Evolutionary conservation across 1,140 invertebrate species (phyloP).

Genomic region (Thaumetopoea pityocampa): DNA sequence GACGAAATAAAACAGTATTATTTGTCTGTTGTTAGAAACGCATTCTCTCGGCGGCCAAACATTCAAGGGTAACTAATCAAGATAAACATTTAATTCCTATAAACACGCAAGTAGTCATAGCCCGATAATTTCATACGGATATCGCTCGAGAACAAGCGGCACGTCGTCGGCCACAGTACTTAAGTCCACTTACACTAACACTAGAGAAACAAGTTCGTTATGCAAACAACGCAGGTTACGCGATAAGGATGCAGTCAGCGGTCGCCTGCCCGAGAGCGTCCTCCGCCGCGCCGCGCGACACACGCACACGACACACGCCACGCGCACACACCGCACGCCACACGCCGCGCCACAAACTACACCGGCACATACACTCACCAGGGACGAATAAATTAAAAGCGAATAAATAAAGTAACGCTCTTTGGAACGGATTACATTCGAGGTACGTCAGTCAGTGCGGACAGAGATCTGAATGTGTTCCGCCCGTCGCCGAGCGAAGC

Average conservation of each 20-base stretch:
- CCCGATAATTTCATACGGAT: slow-evolving; percentile 19
- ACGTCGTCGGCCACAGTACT: slow-evolving; percentile 1
- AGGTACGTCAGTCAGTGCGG: slow-evolving; percentile 33
- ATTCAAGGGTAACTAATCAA: slow-evolving; percentile 35
- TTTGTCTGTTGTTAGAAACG: no score
- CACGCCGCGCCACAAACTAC: slow-evolving; percentile 26
- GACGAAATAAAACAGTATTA: no score
- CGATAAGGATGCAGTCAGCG: slow-evolving; percentile 17
- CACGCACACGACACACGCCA: slow-evolving; percentile 16
- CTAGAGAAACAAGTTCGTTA: slow-evolving; percentile 19
- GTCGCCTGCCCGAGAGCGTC: slow-evolving; percentile 28
- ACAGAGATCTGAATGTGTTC: slow-evolving; percentile 21
- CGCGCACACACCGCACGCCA: slow-evolving; percentile 16
- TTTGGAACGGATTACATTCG: slow-evolving; percentile 64
- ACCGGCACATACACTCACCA: slow-evolving; percentile 28
- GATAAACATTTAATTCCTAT: slow-evolving; percentile 46
- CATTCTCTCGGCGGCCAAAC: no score
- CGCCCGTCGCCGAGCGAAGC: slow-evolving; percentile 8
- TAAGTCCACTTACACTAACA: slow-evolving; percentile 25
- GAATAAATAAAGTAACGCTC: slow-evolving; percentile 63
- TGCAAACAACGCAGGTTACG: slow-evolving; percentile 16
- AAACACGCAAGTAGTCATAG: slow-evolving; percentile 39
- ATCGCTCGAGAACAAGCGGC: slow-evolving; percentile 1
- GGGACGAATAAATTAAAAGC: slow-evolving; percentile 45
- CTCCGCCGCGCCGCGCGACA: slow-evolving; percentile 24